Conservation (phyloP, 2,797 vertebrate genomes). For the Mareca strepera region DNA sequence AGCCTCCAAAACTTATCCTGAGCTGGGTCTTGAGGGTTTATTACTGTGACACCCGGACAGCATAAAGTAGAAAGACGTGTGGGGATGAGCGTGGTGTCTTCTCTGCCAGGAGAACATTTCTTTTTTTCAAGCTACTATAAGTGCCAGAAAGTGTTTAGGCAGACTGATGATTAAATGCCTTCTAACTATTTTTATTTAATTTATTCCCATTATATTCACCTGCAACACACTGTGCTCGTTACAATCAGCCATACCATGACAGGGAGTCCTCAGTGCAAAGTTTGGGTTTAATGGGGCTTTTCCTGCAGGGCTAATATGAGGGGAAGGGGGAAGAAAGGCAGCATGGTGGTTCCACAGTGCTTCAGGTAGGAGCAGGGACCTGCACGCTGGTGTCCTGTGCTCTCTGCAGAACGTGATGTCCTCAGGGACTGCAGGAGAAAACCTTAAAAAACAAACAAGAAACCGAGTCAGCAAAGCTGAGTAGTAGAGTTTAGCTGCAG, state of each 20-base stretch:
- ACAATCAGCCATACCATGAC: fast-evolving
- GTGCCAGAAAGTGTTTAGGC: not conserved
- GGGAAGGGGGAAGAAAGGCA: not conserved
- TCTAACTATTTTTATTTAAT: not conserved
- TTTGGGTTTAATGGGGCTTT: not conserved
- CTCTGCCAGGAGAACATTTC: not conserved
- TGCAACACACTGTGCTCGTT: not conserved
- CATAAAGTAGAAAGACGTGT: fast-evolving
- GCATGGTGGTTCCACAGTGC: not conserved
- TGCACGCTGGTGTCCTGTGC: not conserved
- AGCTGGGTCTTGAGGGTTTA: not conserved
- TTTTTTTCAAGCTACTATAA: not conserved
- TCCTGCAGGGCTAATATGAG: not conserved
- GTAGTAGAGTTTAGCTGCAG: not conserved
- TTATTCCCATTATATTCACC: not conserved
- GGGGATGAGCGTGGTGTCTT: not conserved
- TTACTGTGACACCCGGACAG: not conserved
- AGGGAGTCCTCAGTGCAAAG: not conserved
- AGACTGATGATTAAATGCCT: not conserved
- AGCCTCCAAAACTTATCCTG: not conserved
- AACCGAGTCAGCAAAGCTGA: not conserved
- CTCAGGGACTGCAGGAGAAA: not conserved
- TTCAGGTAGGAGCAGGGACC: not conserved
- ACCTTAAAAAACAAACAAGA: not conserved
- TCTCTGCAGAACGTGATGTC: not conserved